These are phyloP conservation scores for Clivina fossor DNA, from an alignment of 2,888 invertebrate genomes.

Conservation along the genomic window DNA sequence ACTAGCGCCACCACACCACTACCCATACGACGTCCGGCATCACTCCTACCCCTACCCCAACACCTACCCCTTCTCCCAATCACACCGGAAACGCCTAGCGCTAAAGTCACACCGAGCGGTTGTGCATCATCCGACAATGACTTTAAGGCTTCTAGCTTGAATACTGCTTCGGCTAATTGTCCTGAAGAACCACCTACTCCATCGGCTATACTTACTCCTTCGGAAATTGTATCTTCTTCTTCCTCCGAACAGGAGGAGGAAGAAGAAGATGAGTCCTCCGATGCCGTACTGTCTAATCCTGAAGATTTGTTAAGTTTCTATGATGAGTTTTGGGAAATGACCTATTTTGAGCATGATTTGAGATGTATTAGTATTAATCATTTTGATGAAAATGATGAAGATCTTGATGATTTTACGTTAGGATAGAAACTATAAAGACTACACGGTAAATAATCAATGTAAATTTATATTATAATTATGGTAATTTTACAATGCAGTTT, in stretches of 20 bases:
- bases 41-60: conserved; percentile 47
- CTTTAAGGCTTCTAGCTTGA: conserved; percentile 43
- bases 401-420: conserved; percentile 13
- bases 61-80: conserved; percentile 52
- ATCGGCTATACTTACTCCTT: conserved; percentile 62
- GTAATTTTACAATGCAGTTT: too few relatives aligned
- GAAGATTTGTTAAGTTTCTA: conserved; percentile 50
- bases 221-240: too few relatives aligned
- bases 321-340: conserved; percentile 51
- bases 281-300: too few relatives aligned
- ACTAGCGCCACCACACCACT: conserved; percentile 39
- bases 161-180: conserved; percentile 37
- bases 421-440: conserved; percentile 1
- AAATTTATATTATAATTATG: too few relatives aligned
- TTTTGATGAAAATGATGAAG: conserved; percentile 11
- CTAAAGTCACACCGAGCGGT: conserved; percentile 58
- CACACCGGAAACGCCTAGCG: conserved; percentile 71
- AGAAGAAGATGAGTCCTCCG: conserved; percentile 45
- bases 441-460: too few relatives aligned
- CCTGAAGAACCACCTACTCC: conserved; percentile 55
- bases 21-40: conserved; percentile 38
- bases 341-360: conserved; percentile 51
- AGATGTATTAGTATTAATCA: conserved; percentile 22
- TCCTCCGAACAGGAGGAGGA: conserved; percentile 42
- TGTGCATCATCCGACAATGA: conserved; percentile 12